Evolutionary conservation across 2,888 invertebrate genomes (phyloP).

Genomic region (Lomographa bimaculata): DNA sequence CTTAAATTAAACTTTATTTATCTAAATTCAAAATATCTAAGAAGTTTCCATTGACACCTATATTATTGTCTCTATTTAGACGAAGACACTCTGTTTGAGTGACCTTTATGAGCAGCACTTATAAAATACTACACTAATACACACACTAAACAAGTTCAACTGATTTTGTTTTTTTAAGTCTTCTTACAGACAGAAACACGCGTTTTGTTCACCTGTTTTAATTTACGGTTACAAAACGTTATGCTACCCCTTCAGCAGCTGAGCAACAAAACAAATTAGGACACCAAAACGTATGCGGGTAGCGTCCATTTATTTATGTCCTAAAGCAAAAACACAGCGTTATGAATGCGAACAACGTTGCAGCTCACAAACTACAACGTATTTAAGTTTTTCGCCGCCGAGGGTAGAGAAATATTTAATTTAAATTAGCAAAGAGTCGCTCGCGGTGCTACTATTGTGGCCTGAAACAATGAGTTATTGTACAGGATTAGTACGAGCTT

Average conservation of each 20-base stretch:
- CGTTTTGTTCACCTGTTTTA: too few species aligned
- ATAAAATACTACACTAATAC: too few species aligned
- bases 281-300: constrained; percentile 48
- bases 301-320: constrained; percentile 60
- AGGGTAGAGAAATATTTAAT: constrained; percentile 48
- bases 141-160: too few species aligned
- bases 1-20: too few species aligned
- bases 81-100: too few species aligned
- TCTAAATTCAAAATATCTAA: too few species aligned
- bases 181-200: too few species aligned
- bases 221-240: not conserved
- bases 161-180: too few species aligned
- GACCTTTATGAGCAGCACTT: too few species aligned
- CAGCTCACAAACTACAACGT: constrained; percentile 43
- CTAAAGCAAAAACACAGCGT: constrained; percentile 53
- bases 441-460: constrained; percentile 32
- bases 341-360: constrained; percentile 60
- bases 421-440: constrained; percentile 42
- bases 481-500: constrained; percentile 26
- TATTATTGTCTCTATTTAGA: too few species aligned
- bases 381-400: constrained; percentile 41
- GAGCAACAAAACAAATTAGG: constrained; percentile 38
- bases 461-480: constrained; percentile 33
- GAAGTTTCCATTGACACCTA: too few species aligned
- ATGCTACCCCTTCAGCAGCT: not conserved